A percentile compares a stretch with the other conserved stretches of the same genome.
phyloP scores from a whole-genome alignment of 2,113 vertebrate genomes.

The Climacteris rufus region DNA sequence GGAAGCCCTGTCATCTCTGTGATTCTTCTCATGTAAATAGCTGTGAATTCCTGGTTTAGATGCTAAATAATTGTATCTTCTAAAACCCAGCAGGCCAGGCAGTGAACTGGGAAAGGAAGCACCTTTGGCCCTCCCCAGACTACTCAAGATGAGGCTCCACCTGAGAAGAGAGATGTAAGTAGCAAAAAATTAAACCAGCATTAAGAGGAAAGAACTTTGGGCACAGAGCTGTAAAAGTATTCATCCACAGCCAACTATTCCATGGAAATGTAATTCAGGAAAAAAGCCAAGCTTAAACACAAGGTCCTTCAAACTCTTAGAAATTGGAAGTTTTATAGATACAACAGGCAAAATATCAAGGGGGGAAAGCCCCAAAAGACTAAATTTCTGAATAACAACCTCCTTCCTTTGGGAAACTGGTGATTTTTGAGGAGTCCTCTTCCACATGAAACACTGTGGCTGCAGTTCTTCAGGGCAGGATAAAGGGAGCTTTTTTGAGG shows the following conservation, averaged over 20 bases:
- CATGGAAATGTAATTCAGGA: neutral
- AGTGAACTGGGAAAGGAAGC: neutral
- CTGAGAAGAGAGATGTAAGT: neutral
- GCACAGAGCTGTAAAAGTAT: neutral
- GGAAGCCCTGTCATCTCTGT: neutral
- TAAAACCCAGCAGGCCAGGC: neutral
- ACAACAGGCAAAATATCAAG: neutral
- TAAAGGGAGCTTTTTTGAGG: neutral
- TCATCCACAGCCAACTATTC: neutral
- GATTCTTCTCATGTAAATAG: neutral
- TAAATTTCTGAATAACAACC: neutral
- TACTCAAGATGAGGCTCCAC: neutral
- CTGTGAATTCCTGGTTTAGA: neutral
- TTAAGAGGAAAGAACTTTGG: neutral
- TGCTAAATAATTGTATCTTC: neutral
- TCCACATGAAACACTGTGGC: neutral
- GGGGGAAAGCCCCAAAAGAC: neutral
- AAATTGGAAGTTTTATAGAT: neutral
- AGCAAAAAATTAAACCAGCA: neutral
- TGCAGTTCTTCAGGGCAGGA: neutral
- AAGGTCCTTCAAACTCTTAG: neutral
- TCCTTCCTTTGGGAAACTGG: neutral
- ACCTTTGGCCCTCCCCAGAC: neutral
- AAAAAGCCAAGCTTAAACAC: neutral
- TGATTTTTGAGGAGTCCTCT: neutral